phyloP scores from a whole-genome alignment of 2,113 vertebrate genomes.

The Ranitomeya imitator region DNA sequence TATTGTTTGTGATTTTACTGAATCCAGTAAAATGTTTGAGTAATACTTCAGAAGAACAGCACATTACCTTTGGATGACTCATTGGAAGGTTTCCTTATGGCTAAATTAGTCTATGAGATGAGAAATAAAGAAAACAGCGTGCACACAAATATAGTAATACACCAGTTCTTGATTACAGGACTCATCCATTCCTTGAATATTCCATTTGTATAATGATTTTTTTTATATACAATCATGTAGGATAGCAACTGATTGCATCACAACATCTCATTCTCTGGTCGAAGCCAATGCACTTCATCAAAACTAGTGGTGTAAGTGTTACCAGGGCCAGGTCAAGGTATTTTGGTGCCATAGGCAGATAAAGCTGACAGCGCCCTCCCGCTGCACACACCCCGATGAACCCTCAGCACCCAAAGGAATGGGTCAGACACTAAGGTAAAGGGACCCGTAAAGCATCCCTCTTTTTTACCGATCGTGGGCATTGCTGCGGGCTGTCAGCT shows the following conservation, averaged over 20 bases:
- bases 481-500: too few relatives aligned
- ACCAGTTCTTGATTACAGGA: constrained; percentile 18
- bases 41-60: constrained; percentile 23
- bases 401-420: too few relatives aligned
- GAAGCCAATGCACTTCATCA: neutral
- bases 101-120: constrained; percentile 20
- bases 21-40: constrained; percentile 50
- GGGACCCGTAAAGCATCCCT: too few relatives aligned
- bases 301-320: neutral
- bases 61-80: constrained; percentile 30
- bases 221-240: neutral
- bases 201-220: neutral
- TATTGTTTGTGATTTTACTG: constrained; percentile 16
- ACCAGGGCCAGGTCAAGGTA: too few relatives aligned
- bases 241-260: neutral
- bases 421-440: too few relatives aligned
- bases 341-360: too few relatives aligned
- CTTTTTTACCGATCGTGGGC: too few relatives aligned
- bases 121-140: constrained; percentile 36
- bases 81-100: neutral
- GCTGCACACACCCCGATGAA: too few relatives aligned
- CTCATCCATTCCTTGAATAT: neutral
- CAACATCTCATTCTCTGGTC: neutral
- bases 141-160: constrained; percentile 30
- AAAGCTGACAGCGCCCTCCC: too few relatives aligned